Evolutionary conservation across 2,888 invertebrate species (phyloP), one percentile per base, ranked within the genome.

Genomic region (Trachelus stipa): DNA sequence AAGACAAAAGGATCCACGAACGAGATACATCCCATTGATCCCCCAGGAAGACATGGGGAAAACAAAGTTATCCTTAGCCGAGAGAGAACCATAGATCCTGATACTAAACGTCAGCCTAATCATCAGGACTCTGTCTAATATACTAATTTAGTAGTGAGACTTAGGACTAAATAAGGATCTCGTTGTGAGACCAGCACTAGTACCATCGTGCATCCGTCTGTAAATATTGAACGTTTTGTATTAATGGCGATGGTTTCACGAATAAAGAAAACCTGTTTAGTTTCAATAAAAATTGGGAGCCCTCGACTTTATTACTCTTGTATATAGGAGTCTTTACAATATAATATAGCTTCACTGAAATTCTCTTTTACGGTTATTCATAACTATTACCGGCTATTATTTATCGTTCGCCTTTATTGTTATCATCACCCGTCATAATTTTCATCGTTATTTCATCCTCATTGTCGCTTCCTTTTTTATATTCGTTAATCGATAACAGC

Each of bases 321-420:
- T 89, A 88, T 90, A 88, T 90, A 90, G 86, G 88, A 88, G 88
- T 89, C 85, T 90, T 90, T 89, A 89, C 86, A 89, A 88, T 89
- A 88, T 87, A 86, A 84, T 85, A 87, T 86, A 88, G 85, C 84
- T 88, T 88, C 85, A 85, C 84, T 87, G 85, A 87, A 88, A 87
- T 86, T 82, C 77, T 82, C 83, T 71, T 71, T 85, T 84, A 80
- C 77, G 81, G 82, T 81, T 86, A 81, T 85, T 85, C 81, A 56
- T 56, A 23, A 56, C 56, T 56, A 56, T 56, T 56, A 9, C 9
- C 23, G 1, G 82, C 84, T 82, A 85, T 79, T 83, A 76, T 83
- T 80, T 82, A 82, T 84, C 86, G 85, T 85, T 85, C 82, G 77
- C 84, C 76, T 80, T 88, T 87, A 84, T 83, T 86, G 86, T 81